These are phyloP conservation scores for Metalampra italica DNA, from an alignment of 2,888 invertebrate genomes.

Conservation along the genomic window DNA sequence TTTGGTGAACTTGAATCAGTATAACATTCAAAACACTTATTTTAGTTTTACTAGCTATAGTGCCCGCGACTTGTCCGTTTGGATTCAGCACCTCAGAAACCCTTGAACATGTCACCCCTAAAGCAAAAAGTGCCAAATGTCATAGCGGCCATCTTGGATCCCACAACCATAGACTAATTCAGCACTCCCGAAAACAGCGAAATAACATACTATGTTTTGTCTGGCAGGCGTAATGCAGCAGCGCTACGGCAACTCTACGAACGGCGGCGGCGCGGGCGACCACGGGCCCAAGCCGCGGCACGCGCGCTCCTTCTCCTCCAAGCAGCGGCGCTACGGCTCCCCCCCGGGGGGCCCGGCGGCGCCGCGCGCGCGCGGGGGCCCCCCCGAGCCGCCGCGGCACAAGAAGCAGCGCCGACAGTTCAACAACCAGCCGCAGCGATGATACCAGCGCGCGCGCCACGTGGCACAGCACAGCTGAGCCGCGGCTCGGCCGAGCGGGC, in stretches of 20 bases:
- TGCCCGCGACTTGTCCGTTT: too few relatives aligned
- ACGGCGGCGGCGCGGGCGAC: conserved; percentile 26
- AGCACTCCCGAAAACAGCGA: too few relatives aligned
- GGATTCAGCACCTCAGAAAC: too few relatives aligned
- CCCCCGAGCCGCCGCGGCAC: conserved; percentile 23
- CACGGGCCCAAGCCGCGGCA: conserved; percentile 20
- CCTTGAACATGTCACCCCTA: too few relatives aligned
- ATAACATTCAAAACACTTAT: too few relatives aligned
- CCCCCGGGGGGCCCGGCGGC: conserved; percentile 22
- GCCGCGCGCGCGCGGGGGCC: conserved; percentile 7
- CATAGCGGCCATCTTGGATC: too few relatives aligned
- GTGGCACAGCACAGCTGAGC: background rate
- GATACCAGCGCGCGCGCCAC: conserved; percentile 2
- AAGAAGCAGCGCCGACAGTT: conserved; percentile 48
- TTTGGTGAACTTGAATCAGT: too few relatives aligned
- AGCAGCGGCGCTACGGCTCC: conserved; percentile 44
- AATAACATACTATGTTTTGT: too few relatives aligned
- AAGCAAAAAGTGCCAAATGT: too few relatives aligned
- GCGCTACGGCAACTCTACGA: conserved; percentile 37
- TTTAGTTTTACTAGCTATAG: too few relatives aligned
- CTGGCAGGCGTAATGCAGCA: conserved; percentile 55
- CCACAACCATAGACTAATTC: too few relatives aligned
- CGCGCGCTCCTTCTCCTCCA: conserved; percentile 38
- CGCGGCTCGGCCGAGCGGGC: too few relatives aligned
- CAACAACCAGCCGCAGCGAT: conserved; percentile 43